These are phyloP conservation scores for Tachina grossa DNA, from an alignment of 2,888 invertebrate species.

Conservation along the genomic window DNA sequence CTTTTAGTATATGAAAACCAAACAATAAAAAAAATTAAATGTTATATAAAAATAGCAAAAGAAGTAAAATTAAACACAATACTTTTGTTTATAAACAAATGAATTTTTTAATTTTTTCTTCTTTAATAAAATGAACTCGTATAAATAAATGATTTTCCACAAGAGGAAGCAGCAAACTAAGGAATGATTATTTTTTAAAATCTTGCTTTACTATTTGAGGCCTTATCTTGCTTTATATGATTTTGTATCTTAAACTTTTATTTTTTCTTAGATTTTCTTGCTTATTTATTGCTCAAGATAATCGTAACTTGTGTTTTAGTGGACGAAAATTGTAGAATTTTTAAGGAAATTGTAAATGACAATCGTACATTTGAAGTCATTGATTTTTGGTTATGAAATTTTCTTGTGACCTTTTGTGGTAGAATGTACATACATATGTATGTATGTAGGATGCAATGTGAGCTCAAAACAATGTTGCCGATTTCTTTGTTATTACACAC, in stretches of 20 bases:
- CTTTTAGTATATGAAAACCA: constrained; percentile 22
- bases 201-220: neutral
- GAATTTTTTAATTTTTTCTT: constrained; percentile 18
- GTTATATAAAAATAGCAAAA: neutral
- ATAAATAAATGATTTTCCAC: neutral
- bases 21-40: constrained; percentile 5
- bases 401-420: constrained; percentile 17
- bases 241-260: neutral
- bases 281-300: constrained; percentile 36
- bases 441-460: neutral
- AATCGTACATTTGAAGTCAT: constrained; percentile 8
- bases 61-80: constrained; percentile 28
- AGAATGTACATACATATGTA: neutral
- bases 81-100: constrained; percentile 60
- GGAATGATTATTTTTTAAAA: neutral
- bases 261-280: constrained; percentile 8
- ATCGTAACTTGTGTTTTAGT: neutral
- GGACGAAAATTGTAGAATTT: neutral
- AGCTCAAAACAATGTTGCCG: neutral
- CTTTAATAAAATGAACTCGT: constrained; percentile 1
- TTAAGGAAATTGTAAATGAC: neutral
- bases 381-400: constrained; percentile 17
- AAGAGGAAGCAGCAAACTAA: neutral
- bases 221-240: constrained; percentile 21
- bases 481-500: too few relatives aligned